Percentiles rank a stretch among this genome's conserved stretches.
Evolutionary conservation across 2,888 invertebrate species (phyloP).

Genomic region (Amphipoea lucens): DNA sequence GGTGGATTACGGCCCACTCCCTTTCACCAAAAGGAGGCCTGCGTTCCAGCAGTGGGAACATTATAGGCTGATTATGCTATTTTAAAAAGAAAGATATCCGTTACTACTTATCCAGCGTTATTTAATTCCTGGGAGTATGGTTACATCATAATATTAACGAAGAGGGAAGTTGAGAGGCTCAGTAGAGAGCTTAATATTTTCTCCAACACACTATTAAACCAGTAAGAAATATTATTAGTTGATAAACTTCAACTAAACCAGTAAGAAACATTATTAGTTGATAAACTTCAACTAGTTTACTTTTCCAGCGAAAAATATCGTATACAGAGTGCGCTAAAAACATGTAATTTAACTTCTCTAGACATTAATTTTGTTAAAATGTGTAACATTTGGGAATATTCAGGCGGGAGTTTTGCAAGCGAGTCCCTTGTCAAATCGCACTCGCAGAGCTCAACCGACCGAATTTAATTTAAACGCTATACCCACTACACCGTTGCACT

Average conservation of each 20-base stretch:
- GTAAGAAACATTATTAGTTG: not conserved
- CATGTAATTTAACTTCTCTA: conserved; percentile 63
- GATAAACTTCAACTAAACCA: not conserved
- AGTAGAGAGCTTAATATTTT: not conserved
- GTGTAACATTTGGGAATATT: conserved; percentile 68
- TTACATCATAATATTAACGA: not conserved
- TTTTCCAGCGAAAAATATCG: conserved; percentile 24
- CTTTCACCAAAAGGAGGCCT: not conserved
- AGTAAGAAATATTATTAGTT: not conserved
- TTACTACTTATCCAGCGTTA: too few relatives aligned
- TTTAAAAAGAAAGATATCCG: not conserved
- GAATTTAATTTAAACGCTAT: conserved; percentile 71
- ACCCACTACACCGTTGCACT: conserved; percentile 51
- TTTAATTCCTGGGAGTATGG: not conserved
- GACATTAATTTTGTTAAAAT: conserved; percentile 69
- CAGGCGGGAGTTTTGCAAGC: conserved; percentile 57
- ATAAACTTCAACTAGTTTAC: not conserved
- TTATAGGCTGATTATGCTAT: not conserved
- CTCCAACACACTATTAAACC: not conserved
- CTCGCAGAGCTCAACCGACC: conserved; percentile 63
- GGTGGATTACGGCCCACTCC: not conserved
- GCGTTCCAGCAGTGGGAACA: not conserved
- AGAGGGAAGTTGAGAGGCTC: not conserved
- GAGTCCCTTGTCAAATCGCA: conserved; percentile 70
- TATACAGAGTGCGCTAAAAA: conserved; percentile 37